A percentile compares a stretch with the other conserved stretches of the same genome.
phyloP scores from a whole-genome alignment of 1,140 invertebrate genomes.

The Geopemphigus sp. region DNA sequence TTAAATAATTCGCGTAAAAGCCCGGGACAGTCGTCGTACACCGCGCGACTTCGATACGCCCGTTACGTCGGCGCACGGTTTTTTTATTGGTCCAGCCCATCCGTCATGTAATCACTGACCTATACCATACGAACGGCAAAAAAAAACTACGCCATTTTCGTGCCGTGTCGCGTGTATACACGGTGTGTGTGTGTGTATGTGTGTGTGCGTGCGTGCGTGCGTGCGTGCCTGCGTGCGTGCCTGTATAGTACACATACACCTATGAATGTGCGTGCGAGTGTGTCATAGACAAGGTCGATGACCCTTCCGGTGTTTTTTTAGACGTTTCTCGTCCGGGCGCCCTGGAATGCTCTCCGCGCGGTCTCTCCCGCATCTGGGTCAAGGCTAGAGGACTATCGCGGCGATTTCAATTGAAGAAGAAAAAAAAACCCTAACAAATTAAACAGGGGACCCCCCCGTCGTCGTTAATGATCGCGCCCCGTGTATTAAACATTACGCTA shows the following conservation, averaged over 20 bases:
- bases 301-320: conserved; percentile 4
- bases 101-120: too few species aligned
- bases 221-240: too few species aligned
- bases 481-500: too few species aligned
- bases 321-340: not conserved
- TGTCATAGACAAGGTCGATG: not conserved
- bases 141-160: not conserved
- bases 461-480: too few species aligned
- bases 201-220: too few species aligned
- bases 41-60: too few species aligned
- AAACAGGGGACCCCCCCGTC: not conserved
- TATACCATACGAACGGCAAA: not conserved
- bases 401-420: conserved; percentile 30
- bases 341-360: conserved; percentile 12
- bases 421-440: not conserved
- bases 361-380: conserved; percentile 17
- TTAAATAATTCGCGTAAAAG: too few species aligned
- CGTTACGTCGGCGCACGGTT: too few species aligned
- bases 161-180: not conserved
- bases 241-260: too few species aligned
- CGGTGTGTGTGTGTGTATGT: not conserved
- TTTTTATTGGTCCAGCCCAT: too few species aligned
- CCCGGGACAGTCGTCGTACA: too few species aligned
- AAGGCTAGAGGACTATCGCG: conserved; percentile 2
- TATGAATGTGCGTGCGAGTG: not conserved